Evolutionary conservation across 2,888 invertebrate species (phyloP).

Genomic region (Aradus depressus): DNA sequence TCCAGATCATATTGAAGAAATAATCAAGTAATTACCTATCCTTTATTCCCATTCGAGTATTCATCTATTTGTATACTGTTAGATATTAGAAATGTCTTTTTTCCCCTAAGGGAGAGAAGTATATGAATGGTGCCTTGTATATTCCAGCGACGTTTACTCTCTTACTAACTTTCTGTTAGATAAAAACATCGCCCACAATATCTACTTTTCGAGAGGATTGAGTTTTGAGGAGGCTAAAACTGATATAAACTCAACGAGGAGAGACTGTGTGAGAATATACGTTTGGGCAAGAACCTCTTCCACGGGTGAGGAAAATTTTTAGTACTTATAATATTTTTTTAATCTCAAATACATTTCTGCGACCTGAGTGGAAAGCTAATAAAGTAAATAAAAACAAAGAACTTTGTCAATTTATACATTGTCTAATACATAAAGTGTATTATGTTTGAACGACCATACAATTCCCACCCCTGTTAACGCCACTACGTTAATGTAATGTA

Average conservation of each 20-base stretch:
- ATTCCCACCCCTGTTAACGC: no score
- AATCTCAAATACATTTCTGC: no score
- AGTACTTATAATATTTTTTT: constrained; percentile 4
- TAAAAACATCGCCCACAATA: constrained; percentile 59
- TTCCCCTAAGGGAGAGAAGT: background rate
- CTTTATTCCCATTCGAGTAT: background rate
- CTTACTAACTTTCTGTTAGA: constrained; percentile 48
- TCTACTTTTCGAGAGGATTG: constrained; percentile 53
- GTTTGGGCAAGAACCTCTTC: constrained; percentile 54
- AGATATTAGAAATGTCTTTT: background rate
- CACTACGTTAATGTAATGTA: no score
- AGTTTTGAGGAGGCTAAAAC: constrained; percentile 28
- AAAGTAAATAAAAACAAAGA: no score
- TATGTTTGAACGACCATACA: no score
- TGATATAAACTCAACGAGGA: constrained; percentile 29
- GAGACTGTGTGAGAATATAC: constrained; percentile 45
- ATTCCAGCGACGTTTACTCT: constrained; percentile 38
- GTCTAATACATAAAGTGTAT: no score
- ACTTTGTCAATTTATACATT: no score
- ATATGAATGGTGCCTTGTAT: constrained; percentile 9
- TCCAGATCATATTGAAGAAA: constrained; percentile 25
- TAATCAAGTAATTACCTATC: constrained; percentile 21
- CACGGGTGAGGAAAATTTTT: constrained; percentile 33
- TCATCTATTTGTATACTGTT: background rate
- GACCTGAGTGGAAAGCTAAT: no score